A percentile compares a stretch with the other conserved stretches of the same genome.
phyloP scores from a whole-genome alignment of 2,797 vertebrate species.

The Botia almorhae region DNA sequence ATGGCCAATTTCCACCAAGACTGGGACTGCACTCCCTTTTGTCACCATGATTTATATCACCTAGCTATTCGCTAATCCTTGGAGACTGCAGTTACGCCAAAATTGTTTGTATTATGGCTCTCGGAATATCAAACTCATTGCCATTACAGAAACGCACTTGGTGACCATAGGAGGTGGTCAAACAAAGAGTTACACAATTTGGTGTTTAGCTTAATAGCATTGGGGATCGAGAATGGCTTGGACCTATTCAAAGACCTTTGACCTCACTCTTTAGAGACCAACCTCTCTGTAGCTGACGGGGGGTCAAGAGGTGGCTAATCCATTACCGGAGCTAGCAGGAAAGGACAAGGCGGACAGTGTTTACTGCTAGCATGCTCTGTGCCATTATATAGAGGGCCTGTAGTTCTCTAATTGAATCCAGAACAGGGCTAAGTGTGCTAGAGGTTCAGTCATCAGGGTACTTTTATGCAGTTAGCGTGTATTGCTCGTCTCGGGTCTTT shows the following conservation, averaged over 20 bases:
- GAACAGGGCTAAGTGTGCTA: constrained; percentile 1
- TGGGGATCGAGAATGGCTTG: background rate
- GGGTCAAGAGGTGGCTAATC: constrained; percentile 52
- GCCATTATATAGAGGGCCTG: background rate
- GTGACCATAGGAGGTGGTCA: background rate
- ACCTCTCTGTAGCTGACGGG: background rate
- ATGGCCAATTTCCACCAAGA: constrained; percentile 1
- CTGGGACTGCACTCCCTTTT: background rate
- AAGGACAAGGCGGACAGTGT: constrained; percentile 33
- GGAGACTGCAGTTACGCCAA: background rate
- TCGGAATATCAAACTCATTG: constrained; percentile 1
- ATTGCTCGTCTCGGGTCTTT: background rate
- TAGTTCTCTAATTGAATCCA: constrained; percentile 20
- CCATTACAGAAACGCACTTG: background rate
- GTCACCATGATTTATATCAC: constrained; percentile 42
- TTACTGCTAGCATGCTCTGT: constrained; percentile 14
- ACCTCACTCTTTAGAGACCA: constrained; percentile 34
- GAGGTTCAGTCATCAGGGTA: constrained; percentile 1
- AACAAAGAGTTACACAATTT: constrained; percentile 45
- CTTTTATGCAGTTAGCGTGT: constrained; percentile 13
- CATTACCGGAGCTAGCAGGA: constrained; percentile 36
- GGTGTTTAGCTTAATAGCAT: constrained; percentile 45
- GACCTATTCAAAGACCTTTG: constrained; percentile 8
- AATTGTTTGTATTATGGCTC: constrained; percentile 16
- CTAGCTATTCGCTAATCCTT: background rate